A percentile compares a stretch with the other conserved stretches of the same genome.
Evolutionary conservation across 2,797 vertebrate species (phyloP).

Genomic region (Pangasius sanitwongsei): DNA sequence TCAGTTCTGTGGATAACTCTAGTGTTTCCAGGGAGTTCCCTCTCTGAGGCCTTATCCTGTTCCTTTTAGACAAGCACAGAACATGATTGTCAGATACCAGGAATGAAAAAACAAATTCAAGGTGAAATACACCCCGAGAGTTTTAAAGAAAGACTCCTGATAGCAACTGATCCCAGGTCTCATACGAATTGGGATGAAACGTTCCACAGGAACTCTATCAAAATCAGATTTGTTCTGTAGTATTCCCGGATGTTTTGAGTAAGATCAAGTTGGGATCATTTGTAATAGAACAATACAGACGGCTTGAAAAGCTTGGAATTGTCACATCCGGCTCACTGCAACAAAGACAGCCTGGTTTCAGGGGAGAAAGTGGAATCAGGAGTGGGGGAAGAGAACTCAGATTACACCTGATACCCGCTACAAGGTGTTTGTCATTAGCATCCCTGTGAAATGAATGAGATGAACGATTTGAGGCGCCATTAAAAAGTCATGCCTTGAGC

Average conservation of each 20-base stretch:
- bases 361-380: conserved; percentile 25
- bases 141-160: not conserved
- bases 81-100: not conserved
- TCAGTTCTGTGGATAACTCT: conserved; percentile 25
- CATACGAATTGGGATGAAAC: not conserved
- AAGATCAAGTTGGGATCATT: not conserved
- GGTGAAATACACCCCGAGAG: not conserved
- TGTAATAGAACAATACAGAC: conserved; percentile 2
- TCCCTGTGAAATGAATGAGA: conserved; percentile 38
- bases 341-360: conserved; percentile 42
- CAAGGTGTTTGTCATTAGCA: conserved; percentile 31
- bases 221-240: not conserved
- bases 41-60: conserved; percentile 32
- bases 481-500: not conserved
- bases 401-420: conserved; percentile 38
- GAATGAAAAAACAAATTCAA: not conserved
- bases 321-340: conserved; percentile 10
- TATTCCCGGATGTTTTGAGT: not conserved
- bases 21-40: conserved; percentile 17
- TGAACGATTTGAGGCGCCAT: not conserved
- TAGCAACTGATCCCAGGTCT: not conserved
- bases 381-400: conserved; percentile 4
- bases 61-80: conserved; percentile 19
- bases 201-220: not conserved
- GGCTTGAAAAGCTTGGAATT: conserved; percentile 31